Base-by-base conservation (phyloP, 2,888 invertebrate genomes). In the Heterodera filipjevi region DNA sequence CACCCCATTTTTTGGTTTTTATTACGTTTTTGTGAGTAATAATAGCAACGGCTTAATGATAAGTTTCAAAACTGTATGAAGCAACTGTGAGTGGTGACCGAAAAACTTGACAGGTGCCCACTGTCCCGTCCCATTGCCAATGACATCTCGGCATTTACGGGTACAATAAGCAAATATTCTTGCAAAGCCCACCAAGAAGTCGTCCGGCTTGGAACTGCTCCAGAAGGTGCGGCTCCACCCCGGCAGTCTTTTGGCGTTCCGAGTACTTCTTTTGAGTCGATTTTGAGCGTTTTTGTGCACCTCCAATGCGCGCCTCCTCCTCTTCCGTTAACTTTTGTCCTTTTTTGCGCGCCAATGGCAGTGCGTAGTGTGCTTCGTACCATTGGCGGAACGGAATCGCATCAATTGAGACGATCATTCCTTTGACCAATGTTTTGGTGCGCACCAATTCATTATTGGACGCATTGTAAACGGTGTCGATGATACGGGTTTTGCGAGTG, bases 401-500 rank as follows among this genome's bases (percentile, higher is more conserved):
- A 91, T 99, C 99, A 88, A 99, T 93, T 83, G 95, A 94, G 86
- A 99, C 75, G 77, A 84, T 80, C 66, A 82, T 79, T 90, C 97
- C 97, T 92, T 99, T 99, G 86, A 99, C 98, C 90, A 99, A 92
- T 66, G 99, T 99, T 92, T 99, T 99, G 88, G 99, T 99, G 92
- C 99, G 93, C 83, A 99, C 99, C 92, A 99, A 92, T 91, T 99
- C 99, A 91, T 99, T 99, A 93, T 97, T 99, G 85, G 96, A 96
- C 72, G 99, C 97, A 91, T 99, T 99, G 92, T 99, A 99, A 66
- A 99, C 96, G 79, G 98, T 98, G 92, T 99, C 99, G 89, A 99
- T 96, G 89, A 99, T 94, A 93, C 99, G 95, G 79, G 97, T 95
- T 91, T 95, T 97, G 84, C 96, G 93, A 33, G 98, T 94, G 81